Base-by-base conservation (phyloP, 2,797 vertebrate genomes). In the Crocodylus rhombifer region DNA sequence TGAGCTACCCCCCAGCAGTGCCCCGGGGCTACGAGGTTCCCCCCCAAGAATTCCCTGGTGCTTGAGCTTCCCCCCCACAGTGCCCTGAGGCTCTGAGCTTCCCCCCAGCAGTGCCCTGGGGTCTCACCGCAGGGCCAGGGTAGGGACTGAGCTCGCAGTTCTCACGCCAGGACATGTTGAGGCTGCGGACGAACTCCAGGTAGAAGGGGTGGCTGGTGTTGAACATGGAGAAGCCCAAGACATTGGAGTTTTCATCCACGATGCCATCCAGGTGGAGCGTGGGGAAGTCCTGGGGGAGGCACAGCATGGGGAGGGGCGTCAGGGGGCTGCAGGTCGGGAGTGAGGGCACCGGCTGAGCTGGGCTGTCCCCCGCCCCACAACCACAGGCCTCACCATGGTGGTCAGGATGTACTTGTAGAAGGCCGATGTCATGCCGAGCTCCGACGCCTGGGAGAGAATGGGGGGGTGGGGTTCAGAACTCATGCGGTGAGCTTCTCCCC, bases 91-190 rank as follows among this genome's bases (percentile, higher is more conserved):
- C 30, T 23, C 23, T 2, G 42, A 14, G 78, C 26, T 21, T 28
- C 76, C 30, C 76, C 42, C 18, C 36, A 6, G 36, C 36, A 42
- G 36, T 42, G 36, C 36, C 42, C 82, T 42, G 51, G 5, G 7
- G 60, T 28, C 97, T 98, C 89, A 98, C 98, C 65, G 98, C 97
- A 0, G 98, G 98, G 42, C 98, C 98, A 0, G 97, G 97, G 77
- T 98, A 98, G 61, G 95, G 94, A 89, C 90, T 98, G 8, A 98
- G 97, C 91, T 99, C 98, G 86, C 99, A 99, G 91, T 98, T 99
- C 95, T 99, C 99, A 73, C 98, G 98, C 99, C 99, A 99, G 4
- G 99, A 99, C 91, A 99, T 98, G 97, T 99, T 99, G 96, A 99
- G 98, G 97, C 99, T 99, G 20, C 99, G 97, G 91, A 99, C 98